phyloP scores from a whole-genome alignment of 2,888 invertebrate genomes.

The Caenorhabditis drosophilae region DNA sequence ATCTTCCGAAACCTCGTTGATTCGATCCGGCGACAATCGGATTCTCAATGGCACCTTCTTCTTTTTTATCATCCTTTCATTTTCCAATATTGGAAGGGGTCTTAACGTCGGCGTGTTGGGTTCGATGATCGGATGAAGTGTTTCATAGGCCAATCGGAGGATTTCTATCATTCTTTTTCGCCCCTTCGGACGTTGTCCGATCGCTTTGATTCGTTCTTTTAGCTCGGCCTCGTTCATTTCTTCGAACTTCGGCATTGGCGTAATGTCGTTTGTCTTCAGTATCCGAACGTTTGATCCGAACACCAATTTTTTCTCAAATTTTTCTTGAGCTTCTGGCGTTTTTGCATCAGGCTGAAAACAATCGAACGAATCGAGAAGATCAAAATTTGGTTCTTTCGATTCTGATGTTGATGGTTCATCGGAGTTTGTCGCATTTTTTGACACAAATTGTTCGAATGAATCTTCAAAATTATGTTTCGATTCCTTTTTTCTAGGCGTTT shows the following conservation, averaged over 20 bases:
- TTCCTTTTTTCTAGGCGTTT: too few species aligned
- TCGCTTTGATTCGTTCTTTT: slow-evolving; percentile 49
- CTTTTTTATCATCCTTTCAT: background rate
- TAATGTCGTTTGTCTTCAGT: slow-evolving; percentile 54
- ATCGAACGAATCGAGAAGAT: too few species aligned
- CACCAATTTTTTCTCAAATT: slow-evolving; percentile 7
- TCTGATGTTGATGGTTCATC: too few species aligned
- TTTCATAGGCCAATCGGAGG: slow-evolving; percentile 56
- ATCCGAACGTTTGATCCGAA: slow-evolving; percentile 53
- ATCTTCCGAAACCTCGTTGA: background rate
- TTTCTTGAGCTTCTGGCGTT: too few species aligned
- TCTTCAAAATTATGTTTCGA: too few species aligned
- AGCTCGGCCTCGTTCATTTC: slow-evolving; percentile 49
- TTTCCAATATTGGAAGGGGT: slow-evolving; percentile 11
- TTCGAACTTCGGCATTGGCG: slow-evolving; percentile 58
- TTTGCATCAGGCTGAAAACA: too few species aligned
- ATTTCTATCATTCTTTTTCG: slow-evolving; percentile 53
- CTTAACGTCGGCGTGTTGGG: slow-evolving; percentile 42
- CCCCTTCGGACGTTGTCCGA: slow-evolving; percentile 59
- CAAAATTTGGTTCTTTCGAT: too few species aligned
- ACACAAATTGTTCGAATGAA: too few species aligned
- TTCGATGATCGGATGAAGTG: slow-evolving; percentile 54
- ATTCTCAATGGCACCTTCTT: background rate
- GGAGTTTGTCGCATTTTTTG: too few species aligned
- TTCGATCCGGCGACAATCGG: slow-evolving; percentile 6